These are phyloP conservation scores for Anabas testudineus DNA, from an alignment of 2,797 vertebrate genomes.

Conservation along the genomic window DNA sequence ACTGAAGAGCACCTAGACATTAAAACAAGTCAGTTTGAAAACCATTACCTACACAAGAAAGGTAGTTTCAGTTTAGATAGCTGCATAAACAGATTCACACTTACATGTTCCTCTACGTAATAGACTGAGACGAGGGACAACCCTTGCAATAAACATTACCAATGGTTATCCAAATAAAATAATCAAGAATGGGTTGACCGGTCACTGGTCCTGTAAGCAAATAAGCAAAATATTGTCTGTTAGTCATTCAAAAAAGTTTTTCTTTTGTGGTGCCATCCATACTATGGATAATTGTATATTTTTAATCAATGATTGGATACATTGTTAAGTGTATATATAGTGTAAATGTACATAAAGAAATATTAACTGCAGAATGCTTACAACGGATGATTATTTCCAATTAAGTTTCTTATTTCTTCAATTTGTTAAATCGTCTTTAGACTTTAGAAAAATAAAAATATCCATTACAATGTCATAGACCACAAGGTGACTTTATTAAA, in stretches of 20 bases:
- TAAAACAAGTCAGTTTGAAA: neutral
- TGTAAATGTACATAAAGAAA: too few relatives aligned
- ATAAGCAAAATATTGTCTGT: neutral
- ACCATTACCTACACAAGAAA: neutral
- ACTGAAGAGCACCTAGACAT: constrained; percentile 68
- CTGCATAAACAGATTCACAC: constrained; percentile 6
- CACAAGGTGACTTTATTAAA: neutral
- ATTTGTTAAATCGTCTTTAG: neutral
- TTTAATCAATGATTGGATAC: too few relatives aligned
- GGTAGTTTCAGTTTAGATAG: neutral
- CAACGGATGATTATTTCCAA: too few relatives aligned
- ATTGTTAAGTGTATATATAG: too few relatives aligned
- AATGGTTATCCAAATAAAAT: constrained; percentile 44
- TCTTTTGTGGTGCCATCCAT: too few relatives aligned
- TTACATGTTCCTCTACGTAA: constrained; percentile 79
- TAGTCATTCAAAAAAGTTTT: neutral
- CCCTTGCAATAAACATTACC: constrained; percentile 80
- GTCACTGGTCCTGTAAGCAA: constrained; percentile 48
- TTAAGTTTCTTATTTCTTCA: neutral
- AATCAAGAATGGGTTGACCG: constrained; percentile 43
- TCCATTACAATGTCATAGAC: neutral
- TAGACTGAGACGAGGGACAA: constrained; percentile 66
- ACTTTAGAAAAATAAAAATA: neutral
- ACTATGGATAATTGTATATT: too few relatives aligned
- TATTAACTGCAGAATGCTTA: too few relatives aligned